Evolutionary conservation across 2,113 vertebrate species (phyloP), one percentile per base, ranked within the genome.

Genomic region (Neogobius melanostomus): DNA sequence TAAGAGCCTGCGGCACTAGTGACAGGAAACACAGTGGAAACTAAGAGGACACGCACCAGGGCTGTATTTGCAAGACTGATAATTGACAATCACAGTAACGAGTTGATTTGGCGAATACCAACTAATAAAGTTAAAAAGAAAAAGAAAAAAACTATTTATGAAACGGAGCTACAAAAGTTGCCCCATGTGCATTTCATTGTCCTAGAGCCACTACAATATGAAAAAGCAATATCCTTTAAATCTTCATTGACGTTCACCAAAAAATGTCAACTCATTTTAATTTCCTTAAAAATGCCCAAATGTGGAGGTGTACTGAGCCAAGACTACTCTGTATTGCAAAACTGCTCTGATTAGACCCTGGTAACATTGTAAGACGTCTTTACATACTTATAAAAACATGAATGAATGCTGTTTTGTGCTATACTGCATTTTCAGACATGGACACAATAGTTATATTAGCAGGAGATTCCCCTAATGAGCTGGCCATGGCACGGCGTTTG

Each of bases 11-110:
- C 50, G 63, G 44, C 14, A 69, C 63, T 69, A 14, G 50, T 48
- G 62, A 68, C 79, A 82, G 84, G 81, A 78, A 79, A 76, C 74
- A 85, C 82, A 64, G 46, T 64, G 8, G 43, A 81, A 62, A 36
- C 28, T 36, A 36, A 64, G 51, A 63, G 72, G n/a, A 42, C 10
- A 72, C 50, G 46, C 6, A 44, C 36, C 4, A 43, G 1, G 44
- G 5, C 57, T 43, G 57, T 44, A 14, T 44, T 36, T 61, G 44
- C 12, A n/a, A 44, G 59, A 61, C 43, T n/a, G 59, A 9, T 14
- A 61, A 45, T 8, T 44, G 14, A 61, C 57, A 60, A 43, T 60
- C 57, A 44, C 57, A 61, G 8, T 43, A 14, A 43, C 59, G 5
- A 15, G 4, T 12, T 57, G n/a, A 44, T 56, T 9, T 56, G 59